Conservation (phyloP, 2,888 invertebrate genomes). For the Caenorhabditis virilis region DNA sequence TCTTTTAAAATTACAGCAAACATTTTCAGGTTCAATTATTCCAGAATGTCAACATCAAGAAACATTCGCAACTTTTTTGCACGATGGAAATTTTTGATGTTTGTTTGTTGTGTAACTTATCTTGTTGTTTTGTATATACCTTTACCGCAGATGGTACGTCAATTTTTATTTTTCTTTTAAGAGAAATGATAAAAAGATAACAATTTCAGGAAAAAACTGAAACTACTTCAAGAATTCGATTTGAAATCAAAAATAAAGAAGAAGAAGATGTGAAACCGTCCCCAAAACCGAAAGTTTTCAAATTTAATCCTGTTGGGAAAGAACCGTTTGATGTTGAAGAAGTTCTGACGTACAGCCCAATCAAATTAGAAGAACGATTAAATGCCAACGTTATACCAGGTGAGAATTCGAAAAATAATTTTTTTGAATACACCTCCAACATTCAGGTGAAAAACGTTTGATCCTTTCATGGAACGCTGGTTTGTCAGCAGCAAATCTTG, state of each 20-base stretch:
- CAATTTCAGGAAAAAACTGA: background rate
- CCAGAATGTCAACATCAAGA: constrained; percentile 1
- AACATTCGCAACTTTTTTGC: constrained; percentile 2
- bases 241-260: background rate
- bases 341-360: constrained; percentile 38
- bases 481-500: constrained; percentile 47
- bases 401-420: background rate
- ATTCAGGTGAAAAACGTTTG: constrained; percentile 32
- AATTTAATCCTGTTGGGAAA: constrained; percentile 40
- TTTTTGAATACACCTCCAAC: too few relatives aligned
- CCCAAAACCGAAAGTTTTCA: constrained; percentile 17
- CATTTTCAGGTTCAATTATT: constrained; percentile 30
- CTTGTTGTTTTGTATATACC: constrained; percentile 31
- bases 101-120: constrained; percentile 35
- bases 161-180: background rate
- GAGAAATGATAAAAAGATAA: background rate
- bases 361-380: constrained; percentile 40
- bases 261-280: background rate
- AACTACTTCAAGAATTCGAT: background rate
- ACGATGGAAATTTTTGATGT: constrained; percentile 38
- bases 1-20: too few relatives aligned
- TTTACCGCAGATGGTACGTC: constrained; percentile 12
- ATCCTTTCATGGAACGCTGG: constrained; percentile 54
- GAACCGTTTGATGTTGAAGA: constrained; percentile 50
- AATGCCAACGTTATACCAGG: constrained; percentile 28